Conservation (phyloP, 2,113 vertebrate genomes). For the Ciconia maguari region DNA sequence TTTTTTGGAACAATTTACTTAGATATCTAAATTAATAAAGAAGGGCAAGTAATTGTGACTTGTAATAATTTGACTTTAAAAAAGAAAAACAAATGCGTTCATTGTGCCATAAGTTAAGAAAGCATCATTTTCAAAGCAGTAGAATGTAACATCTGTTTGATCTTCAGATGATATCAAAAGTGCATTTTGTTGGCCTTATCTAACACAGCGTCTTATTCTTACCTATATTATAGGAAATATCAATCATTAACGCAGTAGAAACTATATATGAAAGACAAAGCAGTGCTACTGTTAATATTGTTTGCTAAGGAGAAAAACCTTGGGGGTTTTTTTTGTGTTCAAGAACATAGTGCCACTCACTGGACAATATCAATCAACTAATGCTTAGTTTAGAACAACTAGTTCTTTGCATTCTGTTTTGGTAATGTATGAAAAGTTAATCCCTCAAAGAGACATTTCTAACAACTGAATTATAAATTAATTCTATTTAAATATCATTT, state of each 20-base stretch:
- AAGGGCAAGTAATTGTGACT: neutral
- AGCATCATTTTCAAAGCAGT: neutral
- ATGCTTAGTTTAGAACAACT: neutral
- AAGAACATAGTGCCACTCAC: neutral
- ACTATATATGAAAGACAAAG: neutral
- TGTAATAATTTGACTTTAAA: neutral
- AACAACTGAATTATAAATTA: neutral
- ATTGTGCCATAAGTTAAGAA: neutral
- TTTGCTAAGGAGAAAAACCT: neutral
- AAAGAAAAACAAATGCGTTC: neutral
- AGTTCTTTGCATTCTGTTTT: neutral
- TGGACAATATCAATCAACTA: neutral
- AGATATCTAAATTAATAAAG: neutral
- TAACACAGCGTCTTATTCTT: neutral
- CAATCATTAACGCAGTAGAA: neutral
- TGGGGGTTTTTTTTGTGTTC: neutral
- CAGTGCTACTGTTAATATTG: neutral
- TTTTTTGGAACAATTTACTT: neutral
- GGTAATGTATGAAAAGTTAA: neutral
- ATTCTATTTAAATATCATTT: constrained; percentile 7
- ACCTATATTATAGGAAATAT: neutral
- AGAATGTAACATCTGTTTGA: neutral
- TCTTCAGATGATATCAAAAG: neutral
- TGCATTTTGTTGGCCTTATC: neutral
- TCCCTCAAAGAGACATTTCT: neutral